phyloP scores from a whole-genome alignment of 2,888 invertebrate species.

The Amphiduros pacificus region DNA sequence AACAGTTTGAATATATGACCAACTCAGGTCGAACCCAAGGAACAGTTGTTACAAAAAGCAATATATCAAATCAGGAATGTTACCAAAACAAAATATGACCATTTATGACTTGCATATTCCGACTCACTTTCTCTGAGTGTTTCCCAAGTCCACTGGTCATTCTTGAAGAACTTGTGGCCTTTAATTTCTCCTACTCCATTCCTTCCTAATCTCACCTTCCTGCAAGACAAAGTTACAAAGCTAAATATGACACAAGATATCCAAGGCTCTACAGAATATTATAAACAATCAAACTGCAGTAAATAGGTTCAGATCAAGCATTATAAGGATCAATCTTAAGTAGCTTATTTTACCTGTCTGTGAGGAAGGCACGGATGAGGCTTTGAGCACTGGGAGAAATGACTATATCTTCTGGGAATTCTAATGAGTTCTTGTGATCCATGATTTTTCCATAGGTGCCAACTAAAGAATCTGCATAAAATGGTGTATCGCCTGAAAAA shows the following conservation, averaged over 20 bases:
- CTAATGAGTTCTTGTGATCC: slow-evolving; percentile 95
- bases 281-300: neutral
- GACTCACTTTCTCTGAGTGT: slow-evolving; percentile 82
- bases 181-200: slow-evolving; percentile 95
- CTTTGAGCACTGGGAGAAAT: slow-evolving; percentile 75
- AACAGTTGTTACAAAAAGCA: slow-evolving; percentile 56
- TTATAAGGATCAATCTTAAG: too few relatives aligned
- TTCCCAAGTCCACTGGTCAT: slow-evolving; percentile 97
- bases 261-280: neutral
- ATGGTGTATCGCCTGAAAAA: slow-evolving; percentile 81
- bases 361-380: slow-evolving; percentile 90
- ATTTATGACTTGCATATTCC: too few relatives aligned
- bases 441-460: slow-evolving; percentile 99
- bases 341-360: slow-evolving; percentile 81
- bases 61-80: too few relatives aligned
- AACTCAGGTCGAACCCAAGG: slow-evolving; percentile 97
- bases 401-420: slow-evolving; percentile 89
- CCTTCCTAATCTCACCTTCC: slow-evolving; percentile 81
- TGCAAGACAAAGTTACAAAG: slow-evolving; percentile 35
- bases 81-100: too few relatives aligned
- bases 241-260: neutral
- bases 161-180: slow-evolving; percentile 89
- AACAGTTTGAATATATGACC: too few relatives aligned
- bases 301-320: too few relatives aligned
- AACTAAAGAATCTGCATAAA: slow-evolving; percentile 96